Percentiles rank a stretch among this genome's conserved stretches.
These are phyloP conservation scores for Troilus luridus DNA, from an alignment of 2,888 invertebrate species.

Conservation along the genomic window DNA sequence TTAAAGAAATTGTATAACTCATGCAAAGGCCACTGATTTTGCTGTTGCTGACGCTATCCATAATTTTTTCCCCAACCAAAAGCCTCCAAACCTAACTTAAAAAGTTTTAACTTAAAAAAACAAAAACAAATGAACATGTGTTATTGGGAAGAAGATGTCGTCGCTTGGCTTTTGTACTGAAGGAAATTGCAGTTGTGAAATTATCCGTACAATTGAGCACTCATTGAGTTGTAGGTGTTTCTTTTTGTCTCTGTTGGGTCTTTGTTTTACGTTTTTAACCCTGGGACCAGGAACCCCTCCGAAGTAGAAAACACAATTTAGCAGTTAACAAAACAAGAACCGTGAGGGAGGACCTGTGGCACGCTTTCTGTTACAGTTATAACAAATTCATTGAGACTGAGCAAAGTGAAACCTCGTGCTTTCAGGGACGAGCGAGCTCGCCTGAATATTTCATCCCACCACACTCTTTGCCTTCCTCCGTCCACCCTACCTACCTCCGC, in stretches of 20 bases:
- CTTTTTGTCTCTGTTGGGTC: neutral
- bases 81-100: too few relatives aligned
- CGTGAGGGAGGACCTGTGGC: neutral
- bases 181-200: too few relatives aligned
- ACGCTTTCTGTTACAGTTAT: constrained; percentile 24
- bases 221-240: neutral
- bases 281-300: neutral
- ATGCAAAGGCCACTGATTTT: too few relatives aligned
- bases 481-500: neutral
- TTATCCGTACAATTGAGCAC: too few relatives aligned
- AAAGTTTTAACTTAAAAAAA: too few relatives aligned
- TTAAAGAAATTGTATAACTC: too few relatives aligned
- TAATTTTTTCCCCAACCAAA: too few relatives aligned
- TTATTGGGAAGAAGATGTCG: too few relatives aligned
- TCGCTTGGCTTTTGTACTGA: too few relatives aligned
- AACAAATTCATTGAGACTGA: constrained; percentile 29
- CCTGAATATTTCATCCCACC: constrained; percentile 10
- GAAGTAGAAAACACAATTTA: neutral
- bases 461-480: neutral
- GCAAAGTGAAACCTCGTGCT: constrained; percentile 42
- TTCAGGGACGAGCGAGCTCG: neutral
- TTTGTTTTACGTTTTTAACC: neutral
- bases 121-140: too few relatives aligned
- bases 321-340: constrained; percentile 3
- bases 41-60: too few relatives aligned